Conservation (phyloP, 2,113 vertebrate species). For the Grus americana region DNA sequence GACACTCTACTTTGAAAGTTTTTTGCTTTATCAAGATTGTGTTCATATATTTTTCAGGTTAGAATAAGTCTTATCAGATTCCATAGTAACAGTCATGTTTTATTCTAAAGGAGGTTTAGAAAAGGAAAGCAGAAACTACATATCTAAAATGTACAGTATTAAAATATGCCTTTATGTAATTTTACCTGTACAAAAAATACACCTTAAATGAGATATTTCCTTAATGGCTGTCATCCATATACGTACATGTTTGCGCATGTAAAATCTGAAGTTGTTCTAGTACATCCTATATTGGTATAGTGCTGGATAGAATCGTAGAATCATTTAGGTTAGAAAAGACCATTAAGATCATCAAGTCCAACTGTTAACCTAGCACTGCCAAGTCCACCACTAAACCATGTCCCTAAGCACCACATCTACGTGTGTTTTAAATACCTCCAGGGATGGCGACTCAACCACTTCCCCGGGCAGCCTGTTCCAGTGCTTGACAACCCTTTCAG, state of each 20-base stretch:
- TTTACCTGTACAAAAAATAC: background rate
- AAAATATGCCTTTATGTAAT: background rate
- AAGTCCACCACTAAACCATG: too few species aligned
- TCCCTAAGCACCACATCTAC: too few species aligned
- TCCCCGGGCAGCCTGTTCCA: too few species aligned
- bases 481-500: too few species aligned
- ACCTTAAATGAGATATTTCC: background rate
- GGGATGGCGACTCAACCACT: too few species aligned
- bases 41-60: background rate
- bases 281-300: background rate
- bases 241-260: rapidly evolving
- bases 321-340: too few species aligned
- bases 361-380: too few species aligned
- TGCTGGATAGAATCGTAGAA: background rate
- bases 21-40: background rate
- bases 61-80: background rate
- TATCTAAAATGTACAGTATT: background rate
- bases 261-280: background rate
- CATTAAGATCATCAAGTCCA: too few species aligned
- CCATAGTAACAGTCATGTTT: background rate
- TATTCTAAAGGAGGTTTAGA: background rate
- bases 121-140: background rate
- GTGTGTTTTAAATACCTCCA: too few species aligned
- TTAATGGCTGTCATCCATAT: background rate
- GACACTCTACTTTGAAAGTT: background rate